Evolutionary conservation across 2,113 vertebrate species (phyloP).

Genomic region (Pimephales promelas): DNA sequence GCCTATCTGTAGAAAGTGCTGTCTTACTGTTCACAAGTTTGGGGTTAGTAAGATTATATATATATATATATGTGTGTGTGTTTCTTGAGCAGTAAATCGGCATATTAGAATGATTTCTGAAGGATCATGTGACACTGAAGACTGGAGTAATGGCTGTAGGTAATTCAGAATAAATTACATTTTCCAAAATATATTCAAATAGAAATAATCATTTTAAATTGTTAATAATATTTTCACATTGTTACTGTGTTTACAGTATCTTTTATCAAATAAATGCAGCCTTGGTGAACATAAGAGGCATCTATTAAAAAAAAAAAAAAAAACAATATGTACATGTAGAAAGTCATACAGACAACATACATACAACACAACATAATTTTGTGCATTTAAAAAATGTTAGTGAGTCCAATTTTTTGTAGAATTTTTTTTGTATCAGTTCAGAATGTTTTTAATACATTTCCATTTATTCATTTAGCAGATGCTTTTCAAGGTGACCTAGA

Average conservation of each 20-base stretch:
- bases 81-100: not conserved
- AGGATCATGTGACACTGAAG: not conserved
- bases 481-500: not conserved
- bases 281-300: not conserved
- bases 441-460: not conserved
- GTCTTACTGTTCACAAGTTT: too few relatives aligned
- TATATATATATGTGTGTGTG: too few relatives aligned
- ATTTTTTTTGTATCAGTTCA: not conserved
- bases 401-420: not conserved
- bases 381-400: not conserved
- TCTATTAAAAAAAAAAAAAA: too few relatives aligned
- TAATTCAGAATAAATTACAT: not conserved
- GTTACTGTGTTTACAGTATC: too few relatives aligned
- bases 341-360: not conserved
- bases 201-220: not conserved
- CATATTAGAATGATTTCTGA: not conserved
- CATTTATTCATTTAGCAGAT: slow-evolving; percentile 10
- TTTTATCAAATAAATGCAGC: not conserved
- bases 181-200: not conserved
- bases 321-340: too few relatives aligned
- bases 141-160: not conserved
- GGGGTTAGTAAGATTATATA: too few relatives aligned
- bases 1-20: too few relatives aligned
- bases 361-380: not conserved
- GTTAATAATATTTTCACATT: too few relatives aligned